phyloP scores from a whole-genome alignment of 2,888 invertebrate species.

The Lasioglossum oenotherae region DNA sequence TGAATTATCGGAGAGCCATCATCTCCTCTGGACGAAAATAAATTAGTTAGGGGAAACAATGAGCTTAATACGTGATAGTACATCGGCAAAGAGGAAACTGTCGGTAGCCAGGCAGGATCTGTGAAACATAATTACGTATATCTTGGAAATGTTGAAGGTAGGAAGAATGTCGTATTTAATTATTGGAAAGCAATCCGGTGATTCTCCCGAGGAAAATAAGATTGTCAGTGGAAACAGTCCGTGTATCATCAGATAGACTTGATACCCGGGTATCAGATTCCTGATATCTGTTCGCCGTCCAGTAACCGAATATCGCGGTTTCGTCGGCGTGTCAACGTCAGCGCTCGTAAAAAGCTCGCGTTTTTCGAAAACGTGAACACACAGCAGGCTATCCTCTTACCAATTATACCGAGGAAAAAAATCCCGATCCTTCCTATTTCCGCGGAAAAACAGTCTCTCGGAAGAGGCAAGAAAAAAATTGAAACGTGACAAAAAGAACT shows the following conservation, averaged over 20 bases:
- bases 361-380: background rate
- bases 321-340: background rate
- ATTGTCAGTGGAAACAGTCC: background rate
- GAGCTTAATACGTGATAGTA: background rate
- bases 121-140: background rate
- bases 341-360: background rate
- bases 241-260: background rate
- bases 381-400: background rate
- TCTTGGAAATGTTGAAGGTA: background rate
- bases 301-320: constrained; percentile 10
- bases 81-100: background rate
- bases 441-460: background rate
- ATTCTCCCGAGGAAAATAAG: background rate
- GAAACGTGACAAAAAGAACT: background rate
- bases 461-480: background rate
- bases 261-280: background rate
- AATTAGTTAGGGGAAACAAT: background rate
- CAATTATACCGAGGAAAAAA: background rate
- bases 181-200: background rate
- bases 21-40: background rate
- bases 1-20: background rate
- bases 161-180: background rate
- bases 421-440: background rate
- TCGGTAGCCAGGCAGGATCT: background rate
- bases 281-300: background rate